Evolutionary conservation across 2,797 vertebrate genomes (phyloP).

Genomic region (Sorex maritimensis): DNA sequence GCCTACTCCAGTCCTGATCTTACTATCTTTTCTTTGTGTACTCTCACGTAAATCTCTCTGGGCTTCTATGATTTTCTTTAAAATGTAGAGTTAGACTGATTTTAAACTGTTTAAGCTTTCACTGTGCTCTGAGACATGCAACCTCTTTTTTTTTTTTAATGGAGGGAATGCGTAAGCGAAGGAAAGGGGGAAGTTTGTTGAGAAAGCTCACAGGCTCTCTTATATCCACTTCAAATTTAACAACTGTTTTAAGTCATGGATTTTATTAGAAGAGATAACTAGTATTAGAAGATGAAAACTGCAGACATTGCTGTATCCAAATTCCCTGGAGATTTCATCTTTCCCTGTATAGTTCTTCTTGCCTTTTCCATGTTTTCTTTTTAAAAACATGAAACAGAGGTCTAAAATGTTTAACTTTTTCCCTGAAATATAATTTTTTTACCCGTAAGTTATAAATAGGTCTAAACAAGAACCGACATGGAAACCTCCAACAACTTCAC

Average conservation of each 20-base stretch:
- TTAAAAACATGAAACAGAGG: background rate
- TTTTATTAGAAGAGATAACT: constrained; percentile 66
- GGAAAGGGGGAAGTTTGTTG: background rate
- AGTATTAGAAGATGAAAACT: constrained; percentile 22
- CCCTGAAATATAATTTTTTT: constrained; percentile 40
- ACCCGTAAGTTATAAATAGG: constrained; percentile 32
- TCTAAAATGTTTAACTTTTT: constrained; percentile 35
- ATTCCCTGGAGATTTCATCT: constrained; percentile 47
- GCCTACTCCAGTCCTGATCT: background rate
- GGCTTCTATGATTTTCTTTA: constrained; percentile 15
- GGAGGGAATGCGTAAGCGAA: no score
- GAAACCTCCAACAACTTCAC: constrained; percentile 38
- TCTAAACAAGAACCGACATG: constrained; percentile 49
- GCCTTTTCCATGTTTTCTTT: background rate
- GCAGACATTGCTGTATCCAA: constrained; percentile 11
- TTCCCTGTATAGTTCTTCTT: constrained; percentile 57
- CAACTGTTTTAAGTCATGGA: constrained; percentile 32
- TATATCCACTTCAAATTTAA: constrained; percentile 47
- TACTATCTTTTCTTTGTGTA: constrained; percentile 28
- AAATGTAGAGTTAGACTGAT: background rate
- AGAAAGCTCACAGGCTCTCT: background rate
- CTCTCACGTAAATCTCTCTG: constrained; percentile 36
- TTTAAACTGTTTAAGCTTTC: constrained; percentile 4
- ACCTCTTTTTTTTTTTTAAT: no score
- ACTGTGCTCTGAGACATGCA: constrained; percentile 13